Percentiles rank a stretch among this genome's conserved stretches.
Evolutionary conservation across 35 echinoderm and acorn worm genomes (phyloP).

Genomic region (Diadema setosum): DNA sequence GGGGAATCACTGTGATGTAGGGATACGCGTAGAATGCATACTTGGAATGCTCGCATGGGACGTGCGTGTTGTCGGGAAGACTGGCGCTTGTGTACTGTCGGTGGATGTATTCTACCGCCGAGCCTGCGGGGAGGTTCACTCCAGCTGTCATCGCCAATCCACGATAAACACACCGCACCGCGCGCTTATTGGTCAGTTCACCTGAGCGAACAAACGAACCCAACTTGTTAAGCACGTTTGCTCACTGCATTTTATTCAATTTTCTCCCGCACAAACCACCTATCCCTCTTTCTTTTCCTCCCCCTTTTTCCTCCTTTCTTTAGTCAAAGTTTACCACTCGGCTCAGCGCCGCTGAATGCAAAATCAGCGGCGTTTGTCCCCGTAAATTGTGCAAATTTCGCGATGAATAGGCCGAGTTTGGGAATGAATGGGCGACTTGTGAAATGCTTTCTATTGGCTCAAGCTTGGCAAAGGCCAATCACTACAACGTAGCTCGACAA

Average conservation of each 20-base stretch:
- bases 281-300: not conserved
- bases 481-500: not conserved
- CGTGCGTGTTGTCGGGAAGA: not conserved
- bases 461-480: constrained; percentile 12
- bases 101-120: not conserved
- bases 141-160: constrained; percentile 49
- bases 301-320: not conserved
- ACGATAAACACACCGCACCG: constrained; percentile 46
- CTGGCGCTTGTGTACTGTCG: not conserved
- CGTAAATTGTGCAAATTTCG: constrained; percentile 78
- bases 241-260: constrained; percentile 4
- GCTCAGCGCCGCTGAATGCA: constrained; percentile 58
- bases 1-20: not conserved
- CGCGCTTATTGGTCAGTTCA: constrained; percentile 40
- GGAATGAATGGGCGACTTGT: constrained; percentile 5
- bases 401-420: constrained; percentile 25
- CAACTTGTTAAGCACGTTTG: constrained; percentile 36
- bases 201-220: constrained; percentile 31
- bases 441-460: constrained; percentile 28
- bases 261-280: not conserved
- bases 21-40: not conserved
- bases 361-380: constrained; percentile 73
- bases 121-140: constrained; percentile 6
- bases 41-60: not conserved
- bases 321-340: constrained; percentile 24